phyloP scores from a whole-genome alignment of 2,113 vertebrate species.

The Puffinus mauretanicus region DNA sequence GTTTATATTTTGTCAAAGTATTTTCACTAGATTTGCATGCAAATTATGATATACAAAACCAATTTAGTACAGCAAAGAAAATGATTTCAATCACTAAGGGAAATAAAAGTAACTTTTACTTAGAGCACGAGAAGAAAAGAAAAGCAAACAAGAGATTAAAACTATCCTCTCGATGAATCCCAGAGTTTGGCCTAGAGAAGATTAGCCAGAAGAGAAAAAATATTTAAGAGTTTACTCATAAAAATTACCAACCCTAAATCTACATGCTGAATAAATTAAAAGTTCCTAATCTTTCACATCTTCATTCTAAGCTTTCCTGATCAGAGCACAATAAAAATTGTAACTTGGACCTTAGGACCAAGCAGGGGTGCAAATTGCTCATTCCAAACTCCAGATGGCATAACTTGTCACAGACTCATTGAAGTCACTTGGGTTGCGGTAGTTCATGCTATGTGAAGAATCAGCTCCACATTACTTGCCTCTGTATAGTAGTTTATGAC shows the following conservation, averaged over 20 bases:
- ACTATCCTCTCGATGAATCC: background rate
- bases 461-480: background rate
- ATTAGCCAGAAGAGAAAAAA: slow-evolving; percentile 14
- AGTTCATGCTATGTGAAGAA: background rate
- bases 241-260: background rate
- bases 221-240: slow-evolving; percentile 6
- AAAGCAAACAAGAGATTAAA: slow-evolving; percentile 42
- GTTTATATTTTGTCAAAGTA: slow-evolving; percentile 33
- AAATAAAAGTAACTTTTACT: slow-evolving; percentile 58
- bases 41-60: slow-evolving; percentile 63
- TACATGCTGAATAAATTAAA: background rate
- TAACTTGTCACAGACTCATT: background rate
- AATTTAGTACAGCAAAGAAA: slow-evolving; percentile 38
- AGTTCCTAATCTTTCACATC: background rate
- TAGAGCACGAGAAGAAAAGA: slow-evolving; percentile 23
- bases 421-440: background rate
- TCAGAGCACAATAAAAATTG: background rate
- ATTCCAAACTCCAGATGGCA: background rate
- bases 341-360: background rate
- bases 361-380: background rate
- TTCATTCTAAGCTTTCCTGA: background rate
- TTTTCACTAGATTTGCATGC: slow-evolving; percentile 53
- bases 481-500: background rate
- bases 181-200: slow-evolving; percentile 18
- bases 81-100: slow-evolving; percentile 37